phyloP scores from a whole-genome alignment of 2,888 invertebrate genomes.

The Unio delphinus region DNA sequence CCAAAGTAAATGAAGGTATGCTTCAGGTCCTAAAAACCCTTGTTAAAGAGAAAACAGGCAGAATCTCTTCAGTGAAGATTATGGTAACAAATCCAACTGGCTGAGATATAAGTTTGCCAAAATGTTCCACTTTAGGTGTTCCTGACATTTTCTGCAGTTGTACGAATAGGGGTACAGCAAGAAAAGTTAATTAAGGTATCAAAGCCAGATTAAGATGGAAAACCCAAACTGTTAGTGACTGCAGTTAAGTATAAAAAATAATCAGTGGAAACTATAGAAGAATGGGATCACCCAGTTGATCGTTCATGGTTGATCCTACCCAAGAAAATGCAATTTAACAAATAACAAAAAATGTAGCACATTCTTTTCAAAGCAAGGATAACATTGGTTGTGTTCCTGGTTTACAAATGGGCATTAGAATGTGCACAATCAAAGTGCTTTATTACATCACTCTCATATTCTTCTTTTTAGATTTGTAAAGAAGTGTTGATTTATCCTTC shows the following conservation, averaged over 20 bases:
- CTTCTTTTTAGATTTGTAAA: too few relatives aligned
- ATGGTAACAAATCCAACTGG: background rate
- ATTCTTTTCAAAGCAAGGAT: slow-evolving; percentile 10
- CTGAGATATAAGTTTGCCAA: background rate
- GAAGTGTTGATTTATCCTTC: too few relatives aligned
- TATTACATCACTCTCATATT: too few relatives aligned
- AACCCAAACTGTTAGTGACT: background rate
- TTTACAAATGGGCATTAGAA: slow-evolving; percentile 13
- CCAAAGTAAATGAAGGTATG: background rate
- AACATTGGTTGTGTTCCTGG: slow-evolving; percentile 15
- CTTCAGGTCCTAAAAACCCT: slow-evolving; percentile 3
- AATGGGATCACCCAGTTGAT: slow-evolving; percentile 29
- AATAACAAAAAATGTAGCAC: slow-evolving; percentile 13
- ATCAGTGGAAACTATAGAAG: too few relatives aligned
- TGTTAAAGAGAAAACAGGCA: slow-evolving; percentile 1
- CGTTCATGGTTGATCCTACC: background rate
- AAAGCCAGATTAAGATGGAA: background rate
- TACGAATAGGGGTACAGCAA: background rate
- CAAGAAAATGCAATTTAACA: slow-evolving; percentile 7
- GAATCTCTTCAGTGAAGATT: slow-evolving; percentile 2
- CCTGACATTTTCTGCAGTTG: too few relatives aligned
- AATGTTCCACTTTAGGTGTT: too few relatives aligned
- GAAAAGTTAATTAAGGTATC: background rate
- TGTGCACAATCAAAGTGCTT: too few relatives aligned
- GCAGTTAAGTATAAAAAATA: too few relatives aligned